A percentile compares a stretch with the other conserved stretches of the same genome.
phyloP scores from a whole-genome alignment of 2,113 vertebrate species.

The Acanthisitta chloris region DNA sequence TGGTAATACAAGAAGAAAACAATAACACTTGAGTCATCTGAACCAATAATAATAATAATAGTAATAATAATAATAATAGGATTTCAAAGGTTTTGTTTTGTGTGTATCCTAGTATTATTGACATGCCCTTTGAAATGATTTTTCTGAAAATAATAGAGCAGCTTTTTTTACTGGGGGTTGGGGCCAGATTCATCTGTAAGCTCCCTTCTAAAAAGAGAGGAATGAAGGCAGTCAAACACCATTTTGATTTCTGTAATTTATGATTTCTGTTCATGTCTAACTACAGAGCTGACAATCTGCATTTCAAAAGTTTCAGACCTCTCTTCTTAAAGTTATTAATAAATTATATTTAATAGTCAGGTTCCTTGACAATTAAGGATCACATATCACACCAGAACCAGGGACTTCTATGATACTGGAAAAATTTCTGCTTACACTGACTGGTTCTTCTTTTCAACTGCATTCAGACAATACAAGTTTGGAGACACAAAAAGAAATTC shows the following conservation, averaged over 20 bases:
- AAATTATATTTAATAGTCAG: neutral
- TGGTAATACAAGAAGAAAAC: conserved; percentile 45
- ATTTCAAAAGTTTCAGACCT: neutral
- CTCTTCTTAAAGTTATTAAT: neutral
- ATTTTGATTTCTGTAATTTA: neutral
- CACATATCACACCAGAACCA: neutral
- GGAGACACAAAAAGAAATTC: neutral
- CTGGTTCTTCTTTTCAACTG: neutral
- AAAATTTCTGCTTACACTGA: neutral
- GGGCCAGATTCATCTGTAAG: neutral
- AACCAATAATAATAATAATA: conserved; percentile 47
- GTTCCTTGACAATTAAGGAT: neutral
- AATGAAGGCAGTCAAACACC: neutral
- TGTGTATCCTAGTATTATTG: conserved; percentile 41
- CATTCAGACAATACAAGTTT: neutral
- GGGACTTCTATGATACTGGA: neutral
- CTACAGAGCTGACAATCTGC: neutral
- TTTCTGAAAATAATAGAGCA: conserved; percentile 19
- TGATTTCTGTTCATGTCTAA: neutral
- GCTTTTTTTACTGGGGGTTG: neutral
- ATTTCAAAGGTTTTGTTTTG: conserved; percentile 50
- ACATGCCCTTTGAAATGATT: conserved; percentile 26
- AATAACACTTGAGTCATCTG: conserved; percentile 61
- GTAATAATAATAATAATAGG: conserved; percentile 28
- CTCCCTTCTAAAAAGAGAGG: neutral